Conservation (phyloP, 2,797 vertebrate species). For the Poeciliopsis gracilis region DNA sequence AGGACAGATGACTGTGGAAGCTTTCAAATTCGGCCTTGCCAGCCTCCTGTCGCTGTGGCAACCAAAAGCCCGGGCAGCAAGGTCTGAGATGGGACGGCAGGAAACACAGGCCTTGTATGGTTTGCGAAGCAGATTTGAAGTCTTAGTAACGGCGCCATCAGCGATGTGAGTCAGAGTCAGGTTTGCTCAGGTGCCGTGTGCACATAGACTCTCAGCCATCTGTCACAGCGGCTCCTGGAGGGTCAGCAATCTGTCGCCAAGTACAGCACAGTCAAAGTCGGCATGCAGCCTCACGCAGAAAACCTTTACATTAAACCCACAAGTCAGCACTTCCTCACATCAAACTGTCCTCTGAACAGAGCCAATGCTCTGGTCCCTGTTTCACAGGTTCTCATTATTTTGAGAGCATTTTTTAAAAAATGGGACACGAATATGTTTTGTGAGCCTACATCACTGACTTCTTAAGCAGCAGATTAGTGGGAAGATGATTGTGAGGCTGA, state of each 20-base stretch:
- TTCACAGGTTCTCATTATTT: background rate
- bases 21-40: constrained; percentile 72
- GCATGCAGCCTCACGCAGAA: constrained; percentile 6
- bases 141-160: constrained; percentile 73
- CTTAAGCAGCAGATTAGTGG: constrained; percentile 9
- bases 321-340: background rate
- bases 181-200: constrained; percentile 78
- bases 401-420: background rate
- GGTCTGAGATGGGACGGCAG: constrained; percentile 59
- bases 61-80: constrained; percentile 57
- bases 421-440: background rate
- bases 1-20: constrained; percentile 69
- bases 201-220: constrained; percentile 74
- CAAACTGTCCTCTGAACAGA: background rate
- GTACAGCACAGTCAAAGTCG: constrained; percentile 19
- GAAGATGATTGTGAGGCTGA: background rate
- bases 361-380: background rate
- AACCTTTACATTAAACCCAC: background rate
- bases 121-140: constrained; percentile 61
- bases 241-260: constrained; percentile 56
- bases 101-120: constrained; percentile 73
- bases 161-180: constrained; percentile 75
- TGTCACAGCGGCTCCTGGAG: constrained; percentile 70
- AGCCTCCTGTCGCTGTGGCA: constrained; percentile 70
- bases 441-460: background rate